These are phyloP conservation scores for Drepana falcataria DNA, from an alignment of 2,888 invertebrate genomes.

Conservation along the genomic window DNA sequence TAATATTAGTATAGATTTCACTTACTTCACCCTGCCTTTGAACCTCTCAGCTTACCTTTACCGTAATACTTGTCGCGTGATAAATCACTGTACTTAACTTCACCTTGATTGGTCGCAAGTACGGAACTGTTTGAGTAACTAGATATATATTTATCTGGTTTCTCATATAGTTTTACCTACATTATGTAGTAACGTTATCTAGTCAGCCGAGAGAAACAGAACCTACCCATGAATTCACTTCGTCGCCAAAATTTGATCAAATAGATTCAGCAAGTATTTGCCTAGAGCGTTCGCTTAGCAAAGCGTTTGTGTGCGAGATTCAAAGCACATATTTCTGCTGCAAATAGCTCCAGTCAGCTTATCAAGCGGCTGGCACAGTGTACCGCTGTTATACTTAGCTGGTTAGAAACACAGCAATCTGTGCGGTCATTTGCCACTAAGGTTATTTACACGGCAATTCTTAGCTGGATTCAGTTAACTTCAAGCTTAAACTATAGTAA, in stretches of 20 bases:
- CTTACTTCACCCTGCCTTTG: too few relatives aligned
- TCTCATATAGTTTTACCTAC: too few relatives aligned
- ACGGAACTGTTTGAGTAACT: too few relatives aligned
- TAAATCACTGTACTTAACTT: too few relatives aligned
- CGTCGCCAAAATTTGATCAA: background rate
- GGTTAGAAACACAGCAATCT: background rate
- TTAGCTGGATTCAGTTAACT: too few relatives aligned
- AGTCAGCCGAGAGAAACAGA: background rate
- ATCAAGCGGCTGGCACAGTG: conserved; percentile 1
- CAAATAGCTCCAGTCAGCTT: conserved; percentile 7
- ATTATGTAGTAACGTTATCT: background rate
- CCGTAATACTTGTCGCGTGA: too few relatives aligned
- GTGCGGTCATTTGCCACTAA: background rate
- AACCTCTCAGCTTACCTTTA: too few relatives aligned
- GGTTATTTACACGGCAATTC: background rate
- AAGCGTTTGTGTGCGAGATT: conserved; percentile 1
- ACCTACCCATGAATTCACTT: background rate
- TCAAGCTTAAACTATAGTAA: too few relatives aligned
- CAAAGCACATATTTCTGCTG: conserved; percentile 7
- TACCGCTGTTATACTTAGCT: background rate
- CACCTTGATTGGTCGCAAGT: too few relatives aligned
- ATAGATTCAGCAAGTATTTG: background rate
- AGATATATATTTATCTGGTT: too few relatives aligned
- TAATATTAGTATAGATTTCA: too few relatives aligned
- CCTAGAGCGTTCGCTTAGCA: background rate